These are phyloP conservation scores for Blastomussa wellsi DNA, from an alignment of 92 coral and sea anemone species.

Conservation along the genomic window DNA sequence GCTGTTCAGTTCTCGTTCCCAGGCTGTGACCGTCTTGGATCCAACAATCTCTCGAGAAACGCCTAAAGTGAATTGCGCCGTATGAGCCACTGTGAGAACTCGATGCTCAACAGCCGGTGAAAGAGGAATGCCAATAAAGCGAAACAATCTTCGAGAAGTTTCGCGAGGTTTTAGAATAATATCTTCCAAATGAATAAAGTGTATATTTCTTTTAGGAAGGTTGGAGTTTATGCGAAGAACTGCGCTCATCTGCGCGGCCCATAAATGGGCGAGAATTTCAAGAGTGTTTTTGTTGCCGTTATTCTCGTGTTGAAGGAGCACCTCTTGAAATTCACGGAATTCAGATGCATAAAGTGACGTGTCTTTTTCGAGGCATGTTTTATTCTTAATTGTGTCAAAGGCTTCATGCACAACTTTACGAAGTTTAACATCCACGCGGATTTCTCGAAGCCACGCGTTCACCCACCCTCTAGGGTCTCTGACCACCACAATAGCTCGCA, in stretches of 20 bases:
- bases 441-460: constrained; percentile 65
- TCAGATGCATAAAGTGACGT: constrained; percentile 48
- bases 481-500: constrained; percentile 69
- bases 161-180: constrained; percentile 64
- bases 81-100: constrained; percentile 54
- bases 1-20: too few species aligned
- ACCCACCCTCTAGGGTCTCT: constrained; percentile 97
- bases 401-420: constrained; percentile 34
- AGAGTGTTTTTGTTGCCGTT: constrained; percentile 37
- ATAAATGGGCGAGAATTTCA: constrained; percentile 71
- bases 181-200: constrained; percentile 74
- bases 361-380: constrained; percentile 46
- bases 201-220: constrained; percentile 51
- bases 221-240: constrained; percentile 38
- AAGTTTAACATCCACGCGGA: constrained; percentile 48
- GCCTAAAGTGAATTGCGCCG: too few species aligned
- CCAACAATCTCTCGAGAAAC: too few species aligned
- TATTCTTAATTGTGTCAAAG: constrained; percentile 13
- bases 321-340: constrained; percentile 44
- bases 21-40: too few species aligned
- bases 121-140: constrained; percentile 65
- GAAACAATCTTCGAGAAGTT: constrained; percentile 62
- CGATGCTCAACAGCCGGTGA: constrained; percentile 73
- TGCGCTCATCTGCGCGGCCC: constrained; percentile 70
- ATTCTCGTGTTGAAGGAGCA: constrained; percentile 34